Evolutionary conservation across 2,888 invertebrate species (phyloP), one percentile per base, ranked within the genome.

Genomic region (Sycophila texana): DNA sequence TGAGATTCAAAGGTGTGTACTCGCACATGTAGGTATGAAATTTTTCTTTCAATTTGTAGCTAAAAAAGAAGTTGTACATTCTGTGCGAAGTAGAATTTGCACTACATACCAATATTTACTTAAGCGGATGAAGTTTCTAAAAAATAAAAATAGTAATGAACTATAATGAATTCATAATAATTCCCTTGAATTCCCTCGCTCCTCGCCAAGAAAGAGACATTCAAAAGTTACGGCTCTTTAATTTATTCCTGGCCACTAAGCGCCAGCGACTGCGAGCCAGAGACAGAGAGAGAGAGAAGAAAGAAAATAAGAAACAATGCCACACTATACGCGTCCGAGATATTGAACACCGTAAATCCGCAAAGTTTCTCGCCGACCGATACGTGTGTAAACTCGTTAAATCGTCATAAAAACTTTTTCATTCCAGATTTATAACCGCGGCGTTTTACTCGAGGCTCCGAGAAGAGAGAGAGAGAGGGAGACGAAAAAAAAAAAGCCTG

Each of bases 331-430:
- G 22, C 51, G 39, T 14, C 67, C 67, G 22, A 51, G 51, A 67
- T 66, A 47, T 39, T n/a, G 47, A 39, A 16, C 22, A 67, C 67
- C 5, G 30, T 61, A 61, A 61, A 61, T 61, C 30, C n/a, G 30
- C 61, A n/a, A 53, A 53, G 53, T 53, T 53, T 47, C 18, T 12
- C 49, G 26, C 5, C 18, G 18, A 10, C 22, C 67, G 30, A 53
- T 67, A 67, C 60, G 51, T 22, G 55, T 47, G 55, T 71, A 58
- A 58, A 39, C 72, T 77, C 60, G 77, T 77, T 71, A 77, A 77
- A 77, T 72, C 60, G 30, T 58, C 72, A 26, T 77, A 77, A 77
- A 77, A 70, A 30, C 51, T 13, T 72, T 71, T 77, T 65, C 67
- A 26, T 20, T 66, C 58, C 30, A 51, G 66, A 67, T 66, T 75